These are phyloP conservation scores for Sycon ciliatum DNA, from an alignment of 37 sponge, comb jelly and placozoan genomes.

Conservation along the genomic window DNA sequence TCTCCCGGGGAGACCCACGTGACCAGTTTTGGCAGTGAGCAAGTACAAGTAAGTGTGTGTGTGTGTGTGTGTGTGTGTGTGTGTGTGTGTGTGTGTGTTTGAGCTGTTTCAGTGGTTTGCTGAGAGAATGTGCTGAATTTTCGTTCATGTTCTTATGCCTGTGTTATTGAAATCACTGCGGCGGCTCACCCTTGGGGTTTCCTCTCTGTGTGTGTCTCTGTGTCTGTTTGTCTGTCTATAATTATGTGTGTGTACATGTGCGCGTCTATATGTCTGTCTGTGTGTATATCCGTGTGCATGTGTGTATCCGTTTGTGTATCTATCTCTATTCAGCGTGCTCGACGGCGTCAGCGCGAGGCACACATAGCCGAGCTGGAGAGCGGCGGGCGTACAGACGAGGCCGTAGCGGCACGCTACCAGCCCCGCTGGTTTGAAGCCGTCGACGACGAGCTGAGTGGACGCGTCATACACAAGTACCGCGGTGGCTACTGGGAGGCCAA, in stretches of 20 bases:
- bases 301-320: background rate
- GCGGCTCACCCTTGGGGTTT: conserved; percentile 1
- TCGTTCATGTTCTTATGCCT: background rate
- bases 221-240: background rate
- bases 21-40: too few relatives aligned
- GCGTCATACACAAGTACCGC: conserved; percentile 66
- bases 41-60: too few relatives aligned
- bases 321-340: conserved; percentile 55
- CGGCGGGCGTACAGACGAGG: conserved; percentile 54
- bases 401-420: conserved; percentile 46
- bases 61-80: background rate
- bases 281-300: background rate
- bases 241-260: background rate
- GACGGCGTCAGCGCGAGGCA: conserved; percentile 76
- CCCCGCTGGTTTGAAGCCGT: conserved; percentile 78
- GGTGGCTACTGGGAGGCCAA: conserved; percentile 95
- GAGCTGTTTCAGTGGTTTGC: background rate
- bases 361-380: conserved; percentile 59
- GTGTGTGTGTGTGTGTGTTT: too few relatives aligned
- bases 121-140: too few relatives aligned
- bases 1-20: too few relatives aligned
- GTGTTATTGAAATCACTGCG: background rate
- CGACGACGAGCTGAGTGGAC: conserved; percentile 55
- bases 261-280: conserved; percentile 21
- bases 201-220: background rate